Evolutionary conservation across 2,888 invertebrate genomes (phyloP).

Genomic region (Lamproptera curius): DNA sequence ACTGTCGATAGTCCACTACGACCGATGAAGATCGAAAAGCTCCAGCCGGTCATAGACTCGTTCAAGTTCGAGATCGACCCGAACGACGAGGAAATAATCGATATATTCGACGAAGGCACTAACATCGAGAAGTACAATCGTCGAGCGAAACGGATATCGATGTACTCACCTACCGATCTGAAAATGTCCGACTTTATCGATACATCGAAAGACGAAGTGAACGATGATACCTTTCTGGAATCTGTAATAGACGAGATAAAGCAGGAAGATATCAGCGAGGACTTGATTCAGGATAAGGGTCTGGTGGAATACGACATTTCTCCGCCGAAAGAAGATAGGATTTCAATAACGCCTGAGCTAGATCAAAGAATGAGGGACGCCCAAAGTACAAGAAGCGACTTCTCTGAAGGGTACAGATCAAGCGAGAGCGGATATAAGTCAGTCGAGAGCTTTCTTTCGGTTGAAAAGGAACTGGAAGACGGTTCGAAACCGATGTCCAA

Average conservation of each 20-base stretch:
- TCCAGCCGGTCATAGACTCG: slow-evolving; percentile 62
- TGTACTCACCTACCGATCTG: slow-evolving; percentile 43
- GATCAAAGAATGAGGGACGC: slow-evolving; percentile 43
- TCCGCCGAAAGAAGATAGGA: slow-evolving; percentile 42
- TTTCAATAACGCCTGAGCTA: slow-evolving; percentile 59
- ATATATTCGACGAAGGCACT: slow-evolving; percentile 51
- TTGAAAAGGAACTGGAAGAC: slow-evolving; percentile 47
- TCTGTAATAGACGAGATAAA: slow-evolving; percentile 70
- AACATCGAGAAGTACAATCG: slow-evolving; percentile 41
- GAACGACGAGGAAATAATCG: slow-evolving; percentile 52
- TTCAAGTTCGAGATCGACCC: slow-evolving; percentile 66
- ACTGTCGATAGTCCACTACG: slow-evolving; percentile 24
- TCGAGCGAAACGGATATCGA: slow-evolving; percentile 33
- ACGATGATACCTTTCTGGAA: slow-evolving; percentile 64
- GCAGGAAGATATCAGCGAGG: slow-evolving; percentile 56
- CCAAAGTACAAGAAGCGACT: slow-evolving; percentile 43
- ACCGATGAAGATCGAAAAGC: slow-evolving; percentile 43
- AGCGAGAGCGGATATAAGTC: slow-evolving; percentile 45
- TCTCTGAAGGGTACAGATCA: slow-evolving; percentile 49
- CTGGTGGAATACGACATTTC: slow-evolving; percentile 68
- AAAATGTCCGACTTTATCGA: slow-evolving; percentile 41
- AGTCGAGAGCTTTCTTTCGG: slow-evolving; percentile 35
- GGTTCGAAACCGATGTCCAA: slow-evolving; percentile 52
- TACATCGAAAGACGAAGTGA: slow-evolving; percentile 48
- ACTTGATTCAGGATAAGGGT: slow-evolving; percentile 55